Evolutionary conservation across 2,888 invertebrate genomes (phyloP).

Genomic region (Melinaea marsaeus): DNA sequence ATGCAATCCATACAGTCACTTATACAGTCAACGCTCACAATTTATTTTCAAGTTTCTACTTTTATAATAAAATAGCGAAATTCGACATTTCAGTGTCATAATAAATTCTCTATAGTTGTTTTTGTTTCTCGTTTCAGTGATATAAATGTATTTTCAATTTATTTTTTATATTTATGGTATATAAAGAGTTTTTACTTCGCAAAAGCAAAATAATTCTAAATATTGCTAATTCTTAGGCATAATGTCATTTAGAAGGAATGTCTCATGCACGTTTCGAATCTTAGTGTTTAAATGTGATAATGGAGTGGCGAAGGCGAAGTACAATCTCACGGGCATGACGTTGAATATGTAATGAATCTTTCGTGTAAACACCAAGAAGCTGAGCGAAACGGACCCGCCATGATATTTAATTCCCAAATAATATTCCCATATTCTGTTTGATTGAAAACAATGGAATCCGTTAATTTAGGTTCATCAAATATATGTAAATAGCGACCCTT

Average conservation of each 20-base stretch:
- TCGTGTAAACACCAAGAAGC: not conserved
- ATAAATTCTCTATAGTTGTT: no score
- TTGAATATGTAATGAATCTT: slow-evolving; percentile 60
- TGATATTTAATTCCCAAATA: not conserved
- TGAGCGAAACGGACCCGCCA: not conserved
- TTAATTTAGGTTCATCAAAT: no score
- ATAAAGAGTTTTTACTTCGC: not conserved
- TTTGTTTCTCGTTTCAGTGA: no score
- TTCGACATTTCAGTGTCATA: no score
- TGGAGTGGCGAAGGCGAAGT: slow-evolving; percentile 51
- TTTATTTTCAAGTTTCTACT: no score
- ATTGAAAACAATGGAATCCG: no score
- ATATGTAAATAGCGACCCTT: no score
- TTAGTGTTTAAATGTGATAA: slow-evolving; percentile 59
- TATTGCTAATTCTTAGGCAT: not conserved
- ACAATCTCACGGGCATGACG: slow-evolving; percentile 52
- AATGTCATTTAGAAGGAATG: slow-evolving; percentile 2
- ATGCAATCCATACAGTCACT: no score
- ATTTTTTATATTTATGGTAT: not conserved
- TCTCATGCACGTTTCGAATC: slow-evolving; percentile 38
- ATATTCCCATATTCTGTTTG: not conserved
- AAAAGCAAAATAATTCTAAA: not conserved
- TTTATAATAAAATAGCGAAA: no score
- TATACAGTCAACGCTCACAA: no score
- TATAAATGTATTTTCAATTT: no score